Conservation (phyloP, 2,888 invertebrate genomes). For the Zelleria hepariella region DNA sequence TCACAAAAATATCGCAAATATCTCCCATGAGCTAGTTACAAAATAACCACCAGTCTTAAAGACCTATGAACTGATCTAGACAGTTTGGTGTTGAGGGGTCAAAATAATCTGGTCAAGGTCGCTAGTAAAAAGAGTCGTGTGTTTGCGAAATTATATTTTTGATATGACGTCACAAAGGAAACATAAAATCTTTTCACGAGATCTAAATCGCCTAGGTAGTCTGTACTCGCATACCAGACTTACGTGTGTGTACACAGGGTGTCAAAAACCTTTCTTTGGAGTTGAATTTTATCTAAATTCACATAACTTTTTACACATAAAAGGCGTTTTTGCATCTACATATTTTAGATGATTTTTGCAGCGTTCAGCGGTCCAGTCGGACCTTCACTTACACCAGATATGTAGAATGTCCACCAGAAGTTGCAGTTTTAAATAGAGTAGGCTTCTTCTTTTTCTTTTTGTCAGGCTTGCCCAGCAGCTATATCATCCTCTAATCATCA, state of each 20-base stretch:
- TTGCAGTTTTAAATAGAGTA: too few species aligned
- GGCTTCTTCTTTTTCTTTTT: too few species aligned
- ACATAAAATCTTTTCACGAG: conserved; percentile 15
- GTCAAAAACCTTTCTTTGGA: too few species aligned
- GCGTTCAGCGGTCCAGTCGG: too few species aligned
- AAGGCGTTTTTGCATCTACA: too few species aligned
- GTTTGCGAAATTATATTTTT: conserved; percentile 5
- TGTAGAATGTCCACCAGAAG: too few species aligned
- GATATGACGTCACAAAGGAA: conserved; percentile 23
- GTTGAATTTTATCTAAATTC: too few species aligned
- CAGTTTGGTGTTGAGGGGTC: background rate
- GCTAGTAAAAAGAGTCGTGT: background rate
- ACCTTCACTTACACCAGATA: too few species aligned
- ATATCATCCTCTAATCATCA: too few species aligned
- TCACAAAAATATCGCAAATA: conserved; percentile 1
- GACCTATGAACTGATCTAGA: background rate
- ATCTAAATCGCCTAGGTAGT: background rate
- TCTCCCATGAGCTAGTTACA: background rate
- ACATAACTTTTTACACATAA: too few species aligned
- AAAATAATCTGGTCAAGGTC: background rate
- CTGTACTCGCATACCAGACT: background rate
- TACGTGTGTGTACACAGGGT: background rate
- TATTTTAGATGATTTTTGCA: too few species aligned
- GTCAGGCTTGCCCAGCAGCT: too few species aligned
- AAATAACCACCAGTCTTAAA: background rate